phyloP scores from a whole-genome alignment of 1,140 invertebrate genomes.

The Chelonus insularis region DNA sequence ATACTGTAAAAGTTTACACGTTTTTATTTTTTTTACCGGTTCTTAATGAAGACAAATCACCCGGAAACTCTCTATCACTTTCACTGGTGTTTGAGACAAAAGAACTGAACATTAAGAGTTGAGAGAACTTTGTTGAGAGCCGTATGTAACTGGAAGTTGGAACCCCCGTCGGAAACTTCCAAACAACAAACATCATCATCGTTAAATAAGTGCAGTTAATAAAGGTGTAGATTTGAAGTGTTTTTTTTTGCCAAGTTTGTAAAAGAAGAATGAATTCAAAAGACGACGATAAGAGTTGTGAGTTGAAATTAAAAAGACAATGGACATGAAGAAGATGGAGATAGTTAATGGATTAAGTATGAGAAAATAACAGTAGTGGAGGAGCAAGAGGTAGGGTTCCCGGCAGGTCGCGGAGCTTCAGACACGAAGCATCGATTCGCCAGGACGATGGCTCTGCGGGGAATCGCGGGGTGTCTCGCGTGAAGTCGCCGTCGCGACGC shows the following conservation, averaged over 20 bases:
- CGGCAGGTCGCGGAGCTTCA: slow-evolving; percentile 31
- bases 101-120: no score
- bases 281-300: no score
- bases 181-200: neutral
- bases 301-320: no score
- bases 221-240: neutral
- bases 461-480: slow-evolving; percentile 23
- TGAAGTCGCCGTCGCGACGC: slow-evolving; percentile 24
- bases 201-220: neutral
- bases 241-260: neutral
- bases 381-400: slow-evolving; percentile 1
- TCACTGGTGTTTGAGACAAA: neutral
- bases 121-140: neutral
- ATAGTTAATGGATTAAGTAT: slow-evolving; percentile 1
- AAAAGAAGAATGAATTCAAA: neutral
- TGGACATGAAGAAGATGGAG: no score
- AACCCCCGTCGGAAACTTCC: neutral
- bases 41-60: neutral
- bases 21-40: no score
- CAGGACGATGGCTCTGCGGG: slow-evolving; percentile 30
- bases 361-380: slow-evolving; percentile 8
- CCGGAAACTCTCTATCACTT: neutral
- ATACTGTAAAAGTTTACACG: no score
- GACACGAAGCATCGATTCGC: slow-evolving; percentile 35
- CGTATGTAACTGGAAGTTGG: no score